These are phyloP conservation scores for Drosophila lini DNA, from an alignment of 1,140 invertebrate species.

Conservation along the genomic window DNA sequence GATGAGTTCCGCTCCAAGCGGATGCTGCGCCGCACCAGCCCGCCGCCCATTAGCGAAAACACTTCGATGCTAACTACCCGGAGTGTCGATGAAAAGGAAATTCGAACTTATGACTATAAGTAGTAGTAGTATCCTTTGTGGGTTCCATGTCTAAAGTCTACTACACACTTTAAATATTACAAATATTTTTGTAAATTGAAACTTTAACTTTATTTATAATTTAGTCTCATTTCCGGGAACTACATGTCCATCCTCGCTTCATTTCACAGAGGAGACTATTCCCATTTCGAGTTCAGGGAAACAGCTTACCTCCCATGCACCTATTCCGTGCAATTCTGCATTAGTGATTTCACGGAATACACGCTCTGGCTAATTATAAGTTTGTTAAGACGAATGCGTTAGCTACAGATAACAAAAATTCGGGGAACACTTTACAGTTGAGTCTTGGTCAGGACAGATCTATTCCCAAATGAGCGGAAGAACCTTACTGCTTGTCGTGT, in stretches of 20 bases:
- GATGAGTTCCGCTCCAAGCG: conserved; percentile 85
- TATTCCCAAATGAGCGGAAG: conserved; percentile 1
- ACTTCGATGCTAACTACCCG: too few relatives aligned
- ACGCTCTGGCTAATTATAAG: conserved; percentile 1
- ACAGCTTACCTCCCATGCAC: neutral
- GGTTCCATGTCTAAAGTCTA: neutral
- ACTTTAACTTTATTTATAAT: too few relatives aligned
- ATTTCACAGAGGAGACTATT: neutral
- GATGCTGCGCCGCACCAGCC: conserved; percentile 24
- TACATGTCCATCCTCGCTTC: neutral
- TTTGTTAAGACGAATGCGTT: conserved; percentile 21
- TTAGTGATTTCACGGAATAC: conserved; percentile 7
- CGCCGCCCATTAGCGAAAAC: neutral
- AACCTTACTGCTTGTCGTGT: neutral
- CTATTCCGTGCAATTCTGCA: neutral
- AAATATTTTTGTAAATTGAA: neutral
- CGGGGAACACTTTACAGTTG: conserved; percentile 1
- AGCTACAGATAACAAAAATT: conserved; percentile 14
- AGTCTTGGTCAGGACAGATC: neutral
- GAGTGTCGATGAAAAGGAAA: conserved; percentile 9
- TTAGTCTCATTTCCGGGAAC: neutral
- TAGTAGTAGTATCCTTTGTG: neutral
- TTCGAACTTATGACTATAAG: conserved; percentile 10
- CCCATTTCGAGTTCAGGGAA: neutral
- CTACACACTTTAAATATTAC: too few relatives aligned